phyloP scores from a whole-genome alignment of 2,113 vertebrate species.

The Plecotus auritus region DNA sequence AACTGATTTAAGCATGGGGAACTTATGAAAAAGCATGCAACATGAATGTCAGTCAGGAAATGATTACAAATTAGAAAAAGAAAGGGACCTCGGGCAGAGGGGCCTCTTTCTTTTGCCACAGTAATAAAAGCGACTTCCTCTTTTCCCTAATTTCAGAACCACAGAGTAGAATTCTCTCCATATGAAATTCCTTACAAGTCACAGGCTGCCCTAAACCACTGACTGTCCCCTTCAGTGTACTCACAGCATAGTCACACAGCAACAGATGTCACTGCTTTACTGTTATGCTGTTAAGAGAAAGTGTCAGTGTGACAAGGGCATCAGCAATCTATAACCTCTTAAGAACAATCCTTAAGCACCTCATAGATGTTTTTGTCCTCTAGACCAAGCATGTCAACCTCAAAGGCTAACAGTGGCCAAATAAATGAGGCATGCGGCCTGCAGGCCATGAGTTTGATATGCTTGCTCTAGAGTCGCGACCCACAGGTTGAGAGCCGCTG shows the following conservation, averaged over 20 bases:
- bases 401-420: too few species aligned
- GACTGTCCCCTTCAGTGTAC: constrained; percentile 2
- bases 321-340: background rate
- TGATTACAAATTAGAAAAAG: constrained; percentile 76
- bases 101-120: constrained; percentile 70
- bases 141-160: constrained; percentile 73
- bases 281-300: constrained; percentile 42
- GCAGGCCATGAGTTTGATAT: too few species aligned
- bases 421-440: too few species aligned
- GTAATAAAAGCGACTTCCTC: constrained; percentile 75
- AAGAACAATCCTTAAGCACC: background rate
- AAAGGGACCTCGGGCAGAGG: constrained; percentile 47
- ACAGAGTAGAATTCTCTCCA: constrained; percentile 69
- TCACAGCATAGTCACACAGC: constrained; percentile 13
- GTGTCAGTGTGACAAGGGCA: constrained; percentile 1
- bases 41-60: constrained; percentile 63
- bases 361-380: constrained; percentile 36
- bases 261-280: constrained; percentile 56
- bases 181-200: constrained; percentile 62
- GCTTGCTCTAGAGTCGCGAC: too few species aligned
- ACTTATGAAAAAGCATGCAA: constrained; percentile 59
- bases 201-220: background rate
- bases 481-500: too few species aligned
- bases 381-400: too few species aligned
- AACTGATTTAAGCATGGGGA: constrained; percentile 48